phyloP scores from a whole-genome alignment of 2,888 invertebrate genomes.

The Mesorhabditis sp. region DNA sequence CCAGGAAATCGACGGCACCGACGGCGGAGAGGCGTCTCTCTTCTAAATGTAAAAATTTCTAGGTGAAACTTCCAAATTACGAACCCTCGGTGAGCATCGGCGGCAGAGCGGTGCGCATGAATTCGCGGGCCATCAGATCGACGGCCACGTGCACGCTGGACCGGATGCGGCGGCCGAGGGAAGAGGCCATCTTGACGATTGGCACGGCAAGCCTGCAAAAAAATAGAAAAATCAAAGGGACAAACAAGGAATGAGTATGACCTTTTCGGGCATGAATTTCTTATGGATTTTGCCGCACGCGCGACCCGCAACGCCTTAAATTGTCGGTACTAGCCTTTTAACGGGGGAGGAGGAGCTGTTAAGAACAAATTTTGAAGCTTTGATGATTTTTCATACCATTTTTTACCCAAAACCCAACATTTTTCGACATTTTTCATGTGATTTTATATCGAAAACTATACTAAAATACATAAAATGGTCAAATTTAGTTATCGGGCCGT shows the following conservation, averaged over 20 bases:
- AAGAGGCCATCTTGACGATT: constrained; percentile 31
- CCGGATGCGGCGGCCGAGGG: constrained; percentile 21
- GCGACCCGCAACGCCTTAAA: too few relatives aligned
- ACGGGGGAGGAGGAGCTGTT: not conserved
- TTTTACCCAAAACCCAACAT: not conserved
- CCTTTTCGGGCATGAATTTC: too few relatives aligned
- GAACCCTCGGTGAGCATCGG: constrained; percentile 65
- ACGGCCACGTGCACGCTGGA: constrained; percentile 74
- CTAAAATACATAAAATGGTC: not conserved
- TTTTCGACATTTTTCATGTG: not conserved
- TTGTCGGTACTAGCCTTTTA: not conserved
- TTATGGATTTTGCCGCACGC: too few relatives aligned
- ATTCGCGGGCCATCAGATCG: constrained; percentile 80
- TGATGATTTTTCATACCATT: not conserved
- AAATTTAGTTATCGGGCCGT: too few relatives aligned
- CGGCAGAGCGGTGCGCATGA: constrained; percentile 81
- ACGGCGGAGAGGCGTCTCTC: constrained; percentile 26
- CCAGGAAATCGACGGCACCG: constrained; percentile 23
- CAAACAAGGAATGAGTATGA: not conserved
- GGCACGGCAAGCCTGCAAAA: constrained; percentile 28
- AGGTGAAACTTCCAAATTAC: constrained; percentile 10
- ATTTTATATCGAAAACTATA: constrained; percentile 1
- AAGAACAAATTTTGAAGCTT: not conserved
- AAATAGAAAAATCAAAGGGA: constrained; percentile 11
- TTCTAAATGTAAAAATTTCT: constrained; percentile 15